Evolutionary conservation across 2,888 invertebrate genomes (phyloP).

Genomic region (Bruchidius siliquastri): DNA sequence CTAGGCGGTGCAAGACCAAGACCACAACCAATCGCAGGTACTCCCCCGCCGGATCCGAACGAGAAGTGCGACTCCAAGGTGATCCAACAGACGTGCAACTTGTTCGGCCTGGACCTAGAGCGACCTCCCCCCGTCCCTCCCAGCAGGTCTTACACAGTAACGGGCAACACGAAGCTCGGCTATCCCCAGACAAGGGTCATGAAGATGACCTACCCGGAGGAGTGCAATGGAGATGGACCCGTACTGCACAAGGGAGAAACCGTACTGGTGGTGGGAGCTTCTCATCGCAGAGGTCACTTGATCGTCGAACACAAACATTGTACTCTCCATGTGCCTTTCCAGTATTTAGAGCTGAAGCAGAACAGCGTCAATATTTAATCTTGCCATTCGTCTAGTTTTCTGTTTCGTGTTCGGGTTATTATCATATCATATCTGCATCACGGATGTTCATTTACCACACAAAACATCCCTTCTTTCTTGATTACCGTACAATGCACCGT

Average conservation of each 20-base stretch:
- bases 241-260: slow-evolving; percentile 76
- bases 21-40: slow-evolving; percentile 86
- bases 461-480: too few relatives aligned
- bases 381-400: slow-evolving; percentile 8
- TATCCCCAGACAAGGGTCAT: slow-evolving; percentile 90
- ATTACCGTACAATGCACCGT: too few relatives aligned
- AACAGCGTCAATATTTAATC: slow-evolving; percentile 43
- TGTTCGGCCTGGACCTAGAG: slow-evolving; percentile 87
- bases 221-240: slow-evolving; percentile 53
- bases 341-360: slow-evolving; percentile 71
- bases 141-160: slow-evolving; percentile 83
- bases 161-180: slow-evolving; percentile 83
- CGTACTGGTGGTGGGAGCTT: slow-evolving; percentile 84
- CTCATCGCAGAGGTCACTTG: slow-evolving; percentile 79
- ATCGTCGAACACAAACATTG: slow-evolving; percentile 72
- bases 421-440: not conserved
- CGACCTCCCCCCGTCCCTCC: slow-evolving; percentile 89
- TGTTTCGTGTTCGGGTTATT: not conserved
- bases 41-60: slow-evolving; percentile 74
- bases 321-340: slow-evolving; percentile 76
- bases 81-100: slow-evolving; percentile 84
- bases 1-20: slow-evolving; percentile 61
- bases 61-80: slow-evolving; percentile 85
- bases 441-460: too few relatives aligned
- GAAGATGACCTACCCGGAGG: slow-evolving; percentile 78